A percentile compares a stretch with the other conserved stretches of the same genome.
Evolutionary conservation across 2,888 invertebrate genomes (phyloP).

Genomic region (Mellilla xanthometata): DNA sequence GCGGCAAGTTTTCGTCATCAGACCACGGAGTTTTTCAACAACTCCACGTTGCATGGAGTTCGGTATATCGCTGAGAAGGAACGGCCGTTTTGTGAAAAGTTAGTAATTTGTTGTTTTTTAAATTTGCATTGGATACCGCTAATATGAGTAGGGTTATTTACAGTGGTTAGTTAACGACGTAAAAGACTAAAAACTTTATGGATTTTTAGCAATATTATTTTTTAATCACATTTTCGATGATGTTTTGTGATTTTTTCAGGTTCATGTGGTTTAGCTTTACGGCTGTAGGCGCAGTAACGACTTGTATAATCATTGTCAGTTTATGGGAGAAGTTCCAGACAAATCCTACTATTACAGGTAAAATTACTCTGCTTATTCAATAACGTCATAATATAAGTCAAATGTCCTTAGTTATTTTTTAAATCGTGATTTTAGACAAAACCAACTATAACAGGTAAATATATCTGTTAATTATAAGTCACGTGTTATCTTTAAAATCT

Average conservation of each 20-base stretch:
- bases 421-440: no score
- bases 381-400: no score
- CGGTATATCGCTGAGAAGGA: constrained; percentile 89
- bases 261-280: constrained; percentile 92
- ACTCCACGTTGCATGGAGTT: constrained; percentile 90
- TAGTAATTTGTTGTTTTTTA: constrained; percentile 35
- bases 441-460: no score
- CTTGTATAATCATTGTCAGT: constrained; percentile 88
- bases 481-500: no score
- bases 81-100: constrained; percentile 90
- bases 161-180: no score
- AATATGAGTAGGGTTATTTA: no score
- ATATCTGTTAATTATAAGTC: no score
- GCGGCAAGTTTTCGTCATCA: constrained; percentile 87
- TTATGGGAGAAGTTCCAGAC: constrained; percentile 93
- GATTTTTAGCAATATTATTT: no score
- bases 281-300: constrained; percentile 86
- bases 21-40: constrained; percentile 88
- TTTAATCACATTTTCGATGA: no score
- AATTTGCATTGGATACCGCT: no score
- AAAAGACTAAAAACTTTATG: no score
- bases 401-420: no score
- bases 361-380: constrained; percentile 2
- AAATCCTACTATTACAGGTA: constrained; percentile 90
- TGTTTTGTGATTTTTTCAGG: constrained; percentile 59